Percentiles rank a stretch among this genome's conserved stretches.
phyloP scores from a whole-genome alignment of 2,113 vertebrate species.

The Pedetes capensis region DNA sequence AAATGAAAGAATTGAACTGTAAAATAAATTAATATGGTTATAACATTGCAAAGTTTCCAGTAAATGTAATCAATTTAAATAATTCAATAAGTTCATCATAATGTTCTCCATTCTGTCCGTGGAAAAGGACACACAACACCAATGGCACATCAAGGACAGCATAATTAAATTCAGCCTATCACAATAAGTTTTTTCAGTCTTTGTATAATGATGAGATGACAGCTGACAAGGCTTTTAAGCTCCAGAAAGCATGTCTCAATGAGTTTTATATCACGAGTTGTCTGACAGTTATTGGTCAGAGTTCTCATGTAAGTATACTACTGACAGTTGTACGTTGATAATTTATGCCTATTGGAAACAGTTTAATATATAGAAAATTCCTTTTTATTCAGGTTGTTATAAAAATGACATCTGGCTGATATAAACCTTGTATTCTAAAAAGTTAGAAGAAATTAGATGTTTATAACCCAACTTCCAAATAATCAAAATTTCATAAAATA shows the following conservation, averaged over 20 bases:
- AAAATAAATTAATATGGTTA: conserved; percentile 77
- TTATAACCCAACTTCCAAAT: conserved; percentile 16
- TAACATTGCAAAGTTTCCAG: conserved; percentile 46
- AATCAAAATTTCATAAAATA: neutral
- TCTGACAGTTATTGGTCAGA: neutral
- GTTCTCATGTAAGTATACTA: neutral
- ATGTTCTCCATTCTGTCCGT: neutral
- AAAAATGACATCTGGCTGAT: conserved; percentile 37
- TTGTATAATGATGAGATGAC: neutral
- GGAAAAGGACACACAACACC: neutral
- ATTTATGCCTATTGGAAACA: conserved; percentile 11
- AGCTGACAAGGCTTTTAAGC: neutral
- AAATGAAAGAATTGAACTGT: conserved; percentile 99
- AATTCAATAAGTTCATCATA: neutral
- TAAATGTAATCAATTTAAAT: neutral
- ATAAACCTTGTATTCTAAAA: conserved; percentile 48
- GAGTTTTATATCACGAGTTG: neutral
- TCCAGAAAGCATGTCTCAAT: conserved; percentile 5
- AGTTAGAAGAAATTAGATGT: neutral
- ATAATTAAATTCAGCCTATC: neutral
- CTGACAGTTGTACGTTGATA: neutral
- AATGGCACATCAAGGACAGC: neutral
- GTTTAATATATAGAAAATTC: conserved; percentile 9
- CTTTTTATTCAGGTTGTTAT: neutral
- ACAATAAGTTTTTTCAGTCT: neutral